These are phyloP conservation scores for Bombus fervidus DNA, from an alignment of 1,140 invertebrate species.

Conservation along the genomic window DNA sequence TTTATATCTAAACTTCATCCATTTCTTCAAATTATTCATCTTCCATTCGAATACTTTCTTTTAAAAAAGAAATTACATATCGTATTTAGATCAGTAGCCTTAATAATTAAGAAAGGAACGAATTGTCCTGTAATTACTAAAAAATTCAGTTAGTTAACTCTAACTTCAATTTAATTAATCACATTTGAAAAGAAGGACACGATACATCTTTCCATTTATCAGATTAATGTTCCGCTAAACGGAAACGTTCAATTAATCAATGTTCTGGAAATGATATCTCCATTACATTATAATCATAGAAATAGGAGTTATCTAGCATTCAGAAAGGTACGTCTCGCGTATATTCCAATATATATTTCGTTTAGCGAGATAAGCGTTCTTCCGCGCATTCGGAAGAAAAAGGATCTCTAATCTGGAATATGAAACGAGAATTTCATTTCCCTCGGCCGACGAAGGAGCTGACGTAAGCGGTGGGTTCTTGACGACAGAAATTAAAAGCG, in stretches of 20 bases:
- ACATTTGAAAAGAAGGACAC: too few relatives aligned
- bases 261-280: background rate
- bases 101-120: too few relatives aligned
- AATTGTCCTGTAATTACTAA: background rate
- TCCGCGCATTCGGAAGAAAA: slow-evolving; percentile 2
- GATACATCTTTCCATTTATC: too few relatives aligned
- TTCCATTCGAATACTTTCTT: too few relatives aligned
- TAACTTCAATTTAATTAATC: background rate
- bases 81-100: too few relatives aligned
- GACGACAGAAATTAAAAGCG: slow-evolving; percentile 66
- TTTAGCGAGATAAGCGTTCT: slow-evolving; percentile 3
- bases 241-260: background rate
- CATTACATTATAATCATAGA: background rate
- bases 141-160: background rate
- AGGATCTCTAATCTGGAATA: slow-evolving; percentile 44
- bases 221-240: background rate
- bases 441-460: slow-evolving; percentile 33
- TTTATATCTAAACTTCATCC: too few relatives aligned
- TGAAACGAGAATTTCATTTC: slow-evolving; percentile 58
- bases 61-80: too few relatives aligned
- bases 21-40: too few relatives aligned
- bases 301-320: background rate
- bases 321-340: background rate
- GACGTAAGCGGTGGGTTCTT: slow-evolving; percentile 53
- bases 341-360: slow-evolving; percentile 23